Evolutionary conservation across 2,113 vertebrate species (phyloP).

Genomic region (Macrotus californicus): DNA sequence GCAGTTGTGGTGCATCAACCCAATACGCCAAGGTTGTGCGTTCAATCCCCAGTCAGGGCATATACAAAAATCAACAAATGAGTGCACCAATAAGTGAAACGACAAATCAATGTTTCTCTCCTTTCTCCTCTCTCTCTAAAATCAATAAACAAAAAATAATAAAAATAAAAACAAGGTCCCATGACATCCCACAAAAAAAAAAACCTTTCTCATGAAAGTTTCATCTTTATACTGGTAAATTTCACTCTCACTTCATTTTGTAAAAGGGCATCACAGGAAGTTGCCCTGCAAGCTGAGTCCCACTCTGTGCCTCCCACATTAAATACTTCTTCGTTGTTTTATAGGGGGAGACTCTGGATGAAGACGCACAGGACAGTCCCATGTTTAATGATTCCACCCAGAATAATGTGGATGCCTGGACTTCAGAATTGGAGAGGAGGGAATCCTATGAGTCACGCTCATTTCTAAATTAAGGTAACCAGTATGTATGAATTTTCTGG

Average conservation of each 20-base stretch:
- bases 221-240: neutral
- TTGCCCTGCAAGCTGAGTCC: neutral
- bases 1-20: no score
- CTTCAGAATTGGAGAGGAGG: neutral
- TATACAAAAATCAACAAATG: no score
- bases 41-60: no score
- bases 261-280: neutral
- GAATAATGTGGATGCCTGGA: neutral
- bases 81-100: no score
- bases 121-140: no score
- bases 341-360: neutral
- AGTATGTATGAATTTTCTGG: conserved; percentile 39
- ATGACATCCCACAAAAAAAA: neutral
- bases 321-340: neutral
- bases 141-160: no score
- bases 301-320: neutral
- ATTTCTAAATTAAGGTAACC: conserved; percentile 49
- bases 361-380: neutral
- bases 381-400: neutral
- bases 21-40: no score
- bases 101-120: no score
- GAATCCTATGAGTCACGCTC: neutral
- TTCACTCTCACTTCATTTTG: neutral
- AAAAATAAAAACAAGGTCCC: neutral
- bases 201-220: neutral